Percentiles rank a stretch among this genome's conserved stretches.
Conservation (phyloP, 2,888 invertebrate genomes). For the Pharmacophagus antenor region DNA sequence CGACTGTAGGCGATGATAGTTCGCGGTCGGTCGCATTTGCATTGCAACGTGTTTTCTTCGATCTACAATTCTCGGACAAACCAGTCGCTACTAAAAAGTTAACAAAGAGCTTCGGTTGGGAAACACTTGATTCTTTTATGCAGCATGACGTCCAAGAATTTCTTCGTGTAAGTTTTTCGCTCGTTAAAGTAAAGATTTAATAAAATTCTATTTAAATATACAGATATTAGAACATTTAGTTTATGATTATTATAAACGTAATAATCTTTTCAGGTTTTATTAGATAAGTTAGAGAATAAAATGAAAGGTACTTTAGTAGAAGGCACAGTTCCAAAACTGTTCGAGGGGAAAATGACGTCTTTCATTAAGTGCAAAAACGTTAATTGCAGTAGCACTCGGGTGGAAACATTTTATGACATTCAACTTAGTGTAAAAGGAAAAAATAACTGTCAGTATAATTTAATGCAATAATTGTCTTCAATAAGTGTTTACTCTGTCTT, state of each 20-base stretch:
- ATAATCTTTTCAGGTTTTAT: constrained; percentile 81
- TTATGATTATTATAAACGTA: background rate
- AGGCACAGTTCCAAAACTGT: constrained; percentile 96
- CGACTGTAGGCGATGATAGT: constrained; percentile 97
- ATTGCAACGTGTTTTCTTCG: constrained; percentile 98
- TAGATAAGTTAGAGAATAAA: constrained; percentile 98
- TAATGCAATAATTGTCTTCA: constrained; percentile 9
- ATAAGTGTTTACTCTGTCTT: background rate
- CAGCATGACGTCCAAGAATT: constrained; percentile 98
- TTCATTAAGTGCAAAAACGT: constrained; percentile 99
- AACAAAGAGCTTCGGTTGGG: constrained; percentile 99
- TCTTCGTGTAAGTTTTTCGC: constrained; percentile 79
- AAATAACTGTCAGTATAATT: constrained; percentile 88
- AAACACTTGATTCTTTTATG: constrained; percentile 99
- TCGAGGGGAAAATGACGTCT: constrained; percentile 99
- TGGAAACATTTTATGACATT: constrained; percentile 99
- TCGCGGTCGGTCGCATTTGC: constrained; percentile 93
- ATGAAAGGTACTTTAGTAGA: constrained; percentile 99
- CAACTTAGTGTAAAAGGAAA: constrained; percentile 99
- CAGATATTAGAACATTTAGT: background rate
- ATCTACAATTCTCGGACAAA: constrained; percentile 97
- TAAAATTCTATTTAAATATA: background rate
- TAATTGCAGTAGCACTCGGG: constrained; percentile 95
- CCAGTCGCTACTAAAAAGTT: constrained; percentile 99
- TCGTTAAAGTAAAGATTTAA: too few species aligned